Conservation (phyloP, 23 tunicate species). For the Styela plicata region DNA sequence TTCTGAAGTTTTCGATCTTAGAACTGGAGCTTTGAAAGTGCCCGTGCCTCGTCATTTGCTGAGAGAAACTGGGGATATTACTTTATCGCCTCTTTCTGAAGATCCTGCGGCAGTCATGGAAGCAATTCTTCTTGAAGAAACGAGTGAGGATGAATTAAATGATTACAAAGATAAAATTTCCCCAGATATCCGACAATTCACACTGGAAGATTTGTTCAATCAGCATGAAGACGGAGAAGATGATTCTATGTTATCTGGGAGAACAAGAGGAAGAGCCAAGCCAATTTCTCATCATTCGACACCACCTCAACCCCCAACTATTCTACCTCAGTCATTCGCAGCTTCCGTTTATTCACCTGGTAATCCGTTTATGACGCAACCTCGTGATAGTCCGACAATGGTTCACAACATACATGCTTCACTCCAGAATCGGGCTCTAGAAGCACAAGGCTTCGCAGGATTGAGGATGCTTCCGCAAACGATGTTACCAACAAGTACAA, state of each 20-base stretch:
- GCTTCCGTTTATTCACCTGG: background rate
- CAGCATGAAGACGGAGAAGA: conserved; percentile 57
- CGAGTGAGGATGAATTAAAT: conserved; percentile 46
- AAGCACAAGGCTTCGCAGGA: conserved; percentile 39
- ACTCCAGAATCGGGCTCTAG: conserved; percentile 13
- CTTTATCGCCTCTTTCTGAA: conserved; percentile 27
- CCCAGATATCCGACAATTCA: conserved; percentile 16
- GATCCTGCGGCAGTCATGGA: conserved; percentile 85
- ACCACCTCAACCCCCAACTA: conserved; percentile 21
- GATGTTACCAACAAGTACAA: background rate
- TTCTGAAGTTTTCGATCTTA: conserved; percentile 79
- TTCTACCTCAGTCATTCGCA: conserved; percentile 5
- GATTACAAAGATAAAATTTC: background rate
- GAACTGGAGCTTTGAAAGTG: conserved; percentile 64
- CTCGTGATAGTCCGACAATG: background rate
- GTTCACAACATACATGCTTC: conserved; percentile 2
- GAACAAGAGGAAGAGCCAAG: conserved; percentile 21
- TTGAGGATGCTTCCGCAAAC: conserved; percentile 25
- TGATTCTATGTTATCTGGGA: conserved; percentile 33
- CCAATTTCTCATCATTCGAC: conserved; percentile 16
- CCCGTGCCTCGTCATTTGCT: conserved; percentile 57
- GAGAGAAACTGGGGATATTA: conserved; percentile 20
- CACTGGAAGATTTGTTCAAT: conserved; percentile 67
- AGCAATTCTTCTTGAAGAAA: conserved; percentile 61
- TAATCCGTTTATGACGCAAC: background rate